These are phyloP conservation scores for Tachina lurida DNA, from an alignment of 2,888 invertebrate genomes.

Conservation along the genomic window DNA sequence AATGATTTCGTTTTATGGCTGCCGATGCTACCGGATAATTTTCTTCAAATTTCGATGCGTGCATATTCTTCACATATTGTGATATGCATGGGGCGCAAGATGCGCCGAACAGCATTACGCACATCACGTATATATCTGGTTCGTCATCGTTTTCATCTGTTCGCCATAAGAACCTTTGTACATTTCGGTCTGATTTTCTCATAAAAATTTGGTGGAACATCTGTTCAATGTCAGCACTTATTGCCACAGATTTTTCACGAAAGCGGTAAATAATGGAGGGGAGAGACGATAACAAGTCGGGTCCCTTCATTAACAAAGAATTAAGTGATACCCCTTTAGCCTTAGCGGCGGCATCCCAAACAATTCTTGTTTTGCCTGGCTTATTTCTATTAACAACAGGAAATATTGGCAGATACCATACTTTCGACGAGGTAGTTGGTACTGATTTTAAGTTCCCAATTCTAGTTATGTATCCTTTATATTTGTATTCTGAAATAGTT, in stretches of 20 bases:
- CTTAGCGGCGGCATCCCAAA: not conserved
- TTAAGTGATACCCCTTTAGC: conserved; percentile 57
- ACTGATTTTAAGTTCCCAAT: conserved; percentile 4
- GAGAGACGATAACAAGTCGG: conserved; percentile 56
- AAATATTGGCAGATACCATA: conserved; percentile 75
- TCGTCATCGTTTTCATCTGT: not conserved
- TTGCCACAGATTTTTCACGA: conserved; percentile 50
- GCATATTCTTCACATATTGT: not conserved
- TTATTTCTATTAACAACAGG: conserved; percentile 58
- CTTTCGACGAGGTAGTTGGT: conserved; percentile 32
- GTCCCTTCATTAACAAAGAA: conserved; percentile 36
- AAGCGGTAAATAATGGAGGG: conserved; percentile 64
- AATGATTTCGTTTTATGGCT: conserved; percentile 29
- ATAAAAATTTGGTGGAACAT: conserved; percentile 66
- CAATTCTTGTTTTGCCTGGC: not conserved
- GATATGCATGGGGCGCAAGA: too few species aligned
- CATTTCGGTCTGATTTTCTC: conserved; percentile 44
- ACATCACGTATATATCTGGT: conserved; percentile 43
- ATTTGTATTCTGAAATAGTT: conserved; percentile 32
- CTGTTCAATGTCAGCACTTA: conserved; percentile 67
- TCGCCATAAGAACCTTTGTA: conserved; percentile 54
- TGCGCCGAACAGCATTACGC: conserved; percentile 44
- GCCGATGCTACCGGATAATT: conserved; percentile 30
- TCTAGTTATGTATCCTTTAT: conserved; percentile 17
- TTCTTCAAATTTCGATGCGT: too few species aligned